Conservation (phyloP, 2,797 vertebrate species). For the Arvicola amphibius region DNA sequence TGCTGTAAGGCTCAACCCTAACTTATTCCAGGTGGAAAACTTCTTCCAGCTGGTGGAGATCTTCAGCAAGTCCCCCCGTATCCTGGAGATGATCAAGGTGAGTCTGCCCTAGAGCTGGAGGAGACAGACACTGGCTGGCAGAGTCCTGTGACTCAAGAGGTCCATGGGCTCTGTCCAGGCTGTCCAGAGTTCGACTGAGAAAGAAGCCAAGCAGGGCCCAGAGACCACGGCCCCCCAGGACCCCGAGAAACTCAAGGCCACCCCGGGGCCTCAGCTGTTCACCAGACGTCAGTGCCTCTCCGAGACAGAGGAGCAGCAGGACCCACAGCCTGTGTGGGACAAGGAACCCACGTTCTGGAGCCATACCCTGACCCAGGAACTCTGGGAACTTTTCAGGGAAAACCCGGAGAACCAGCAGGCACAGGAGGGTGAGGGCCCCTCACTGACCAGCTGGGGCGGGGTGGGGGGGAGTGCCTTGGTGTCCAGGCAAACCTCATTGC, state of each 20-base stretch:
- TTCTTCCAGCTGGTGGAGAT: slow-evolving; percentile 92
- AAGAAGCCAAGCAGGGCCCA: not conserved
- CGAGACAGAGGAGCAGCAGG: fast-evolving
- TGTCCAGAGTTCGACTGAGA: not conserved
- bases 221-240: fast-evolving
- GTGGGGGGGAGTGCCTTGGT: not conserved
- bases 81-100: slow-evolving; percentile 91
- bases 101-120: slow-evolving; percentile 2
- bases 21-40: slow-evolving; percentile 91
- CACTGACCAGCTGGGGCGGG: not conserved
- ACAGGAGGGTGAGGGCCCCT: not conserved
- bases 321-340: not conserved
- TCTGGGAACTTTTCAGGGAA: not conserved
- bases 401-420: not conserved
- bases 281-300: not conserved
- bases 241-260: not conserved
- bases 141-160: fast-evolving
- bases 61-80: slow-evolving; percentile 91
- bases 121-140: not conserved
- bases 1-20: not conserved
- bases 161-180: not conserved
- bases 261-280: fast-evolving
- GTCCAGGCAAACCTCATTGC: not conserved
- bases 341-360: slow-evolving; percentile 80
- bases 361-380: slow-evolving; percentile 89